These are phyloP conservation scores for Oplegnathus fasciatus DNA, from an alignment of 2,113 vertebrate genomes.

Conservation along the genomic window DNA sequence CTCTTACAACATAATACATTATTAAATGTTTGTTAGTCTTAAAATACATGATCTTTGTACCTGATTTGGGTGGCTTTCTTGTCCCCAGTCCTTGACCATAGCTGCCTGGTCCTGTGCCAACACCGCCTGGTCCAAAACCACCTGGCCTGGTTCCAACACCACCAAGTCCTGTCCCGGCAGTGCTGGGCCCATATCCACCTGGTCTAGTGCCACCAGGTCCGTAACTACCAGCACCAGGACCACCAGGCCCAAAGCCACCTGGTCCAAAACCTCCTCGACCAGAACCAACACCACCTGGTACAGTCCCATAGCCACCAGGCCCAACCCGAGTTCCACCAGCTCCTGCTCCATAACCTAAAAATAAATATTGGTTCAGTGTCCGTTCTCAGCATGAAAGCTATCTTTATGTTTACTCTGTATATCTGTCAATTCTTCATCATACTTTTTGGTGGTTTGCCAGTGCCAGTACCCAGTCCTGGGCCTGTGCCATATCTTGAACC, in stretches of 20 bases:
- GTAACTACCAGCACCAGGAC: slow-evolving; percentile 43
- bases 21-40: slow-evolving; percentile 9
- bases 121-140: slow-evolving; percentile 66
- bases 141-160: slow-evolving; percentile 57
- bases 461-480: slow-evolving; percentile 52
- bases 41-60: slow-evolving; percentile 36
- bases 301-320: slow-evolving; percentile 60
- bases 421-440: slow-evolving; percentile 25
- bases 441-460: slow-evolving; percentile 77
- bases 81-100: slow-evolving; percentile 62
- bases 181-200: slow-evolving; percentile 40
- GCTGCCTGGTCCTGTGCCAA: slow-evolving; percentile 61
- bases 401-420: slow-evolving; percentile 20
- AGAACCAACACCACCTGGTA: slow-evolving; percentile 51
- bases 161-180: slow-evolving; percentile 42
- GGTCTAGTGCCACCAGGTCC: slow-evolving; percentile 49
- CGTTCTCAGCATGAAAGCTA: background rate
- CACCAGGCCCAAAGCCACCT: slow-evolving; percentile 50
- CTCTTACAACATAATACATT: background rate
- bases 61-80: slow-evolving; percentile 74
- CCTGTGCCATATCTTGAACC: slow-evolving; percentile 69
- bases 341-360: slow-evolving; percentile 73
- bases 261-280: slow-evolving; percentile 52
- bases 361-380: slow-evolving; percentile 13
- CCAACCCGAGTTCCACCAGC: slow-evolving; percentile 57